These are phyloP conservation scores for Hepsetus odoe DNA, from an alignment of 2,113 vertebrate species.

Conservation along the genomic window DNA sequence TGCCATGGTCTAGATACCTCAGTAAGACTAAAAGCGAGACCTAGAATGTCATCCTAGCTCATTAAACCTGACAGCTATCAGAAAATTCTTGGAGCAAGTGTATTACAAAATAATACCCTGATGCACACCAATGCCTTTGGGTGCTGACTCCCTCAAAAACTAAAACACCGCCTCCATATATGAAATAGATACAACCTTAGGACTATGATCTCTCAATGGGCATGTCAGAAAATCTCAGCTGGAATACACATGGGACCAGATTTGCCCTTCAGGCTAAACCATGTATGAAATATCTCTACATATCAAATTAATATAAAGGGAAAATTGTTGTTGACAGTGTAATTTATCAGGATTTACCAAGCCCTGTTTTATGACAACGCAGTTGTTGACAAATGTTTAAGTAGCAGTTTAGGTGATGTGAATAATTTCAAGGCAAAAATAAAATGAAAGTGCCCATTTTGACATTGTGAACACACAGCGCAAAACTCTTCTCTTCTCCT, in stretches of 20 bases:
- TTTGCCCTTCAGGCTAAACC: neutral
- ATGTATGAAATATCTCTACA: neutral
- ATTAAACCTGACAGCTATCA: slow-evolving; percentile 46
- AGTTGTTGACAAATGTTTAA: neutral
- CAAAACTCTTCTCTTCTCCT: no score
- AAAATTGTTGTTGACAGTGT: neutral
- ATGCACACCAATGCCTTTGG: slow-evolving; percentile 23
- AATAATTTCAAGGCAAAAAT: no score
- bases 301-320: neutral
- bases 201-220: neutral
- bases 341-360: neutral
- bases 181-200: neutral
- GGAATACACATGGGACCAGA: neutral
- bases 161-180: neutral
- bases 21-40: slow-evolving; percentile 26
- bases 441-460: no score
- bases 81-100: slow-evolving; percentile 37
- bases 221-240: neutral
- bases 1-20: slow-evolving; percentile 17
- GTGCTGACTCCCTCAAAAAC: slow-evolving; percentile 26
- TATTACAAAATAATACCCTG: slow-evolving; percentile 37
- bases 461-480: no score
- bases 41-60: slow-evolving; percentile 27
- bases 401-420: neutral
- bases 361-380: neutral